phyloP scores from a whole-genome alignment of 2,888 invertebrate species.

The Enchytraeus crypticus region DNA sequence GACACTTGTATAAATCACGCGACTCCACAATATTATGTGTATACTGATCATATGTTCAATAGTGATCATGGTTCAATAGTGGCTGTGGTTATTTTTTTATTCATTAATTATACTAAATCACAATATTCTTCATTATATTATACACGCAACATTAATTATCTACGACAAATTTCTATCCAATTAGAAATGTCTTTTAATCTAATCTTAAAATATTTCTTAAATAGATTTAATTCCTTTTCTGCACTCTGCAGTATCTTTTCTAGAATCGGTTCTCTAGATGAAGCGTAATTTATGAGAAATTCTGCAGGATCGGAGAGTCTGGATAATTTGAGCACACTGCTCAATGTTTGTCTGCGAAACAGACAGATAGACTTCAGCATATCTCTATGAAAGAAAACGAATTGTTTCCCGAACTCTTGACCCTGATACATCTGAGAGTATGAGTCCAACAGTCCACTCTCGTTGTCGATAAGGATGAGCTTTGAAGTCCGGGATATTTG shows the following conservation, averaged over 20 bases:
- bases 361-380: slow-evolving; percentile 44
- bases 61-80: too few relatives aligned
- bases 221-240: slow-evolving; percentile 16
- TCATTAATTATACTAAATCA: too few relatives aligned
- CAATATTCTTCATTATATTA: too few relatives aligned
- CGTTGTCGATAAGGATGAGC: slow-evolving; percentile 50
- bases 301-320: slow-evolving; percentile 19
- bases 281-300: slow-evolving; percentile 27
- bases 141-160: too few relatives aligned
- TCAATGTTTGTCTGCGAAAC: slow-evolving; percentile 37
- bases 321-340: slow-evolving; percentile 23
- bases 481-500: slow-evolving; percentile 35
- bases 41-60: too few relatives aligned
- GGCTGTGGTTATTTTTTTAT: too few relatives aligned
- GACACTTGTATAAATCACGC: too few relatives aligned
- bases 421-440: slow-evolving; percentile 41
- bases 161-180: slow-evolving; percentile 27
- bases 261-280: slow-evolving; percentile 31
- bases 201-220: slow-evolving; percentile 27
- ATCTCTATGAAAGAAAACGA: slow-evolving; percentile 37
- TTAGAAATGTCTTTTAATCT: slow-evolving; percentile 31
- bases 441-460: slow-evolving; percentile 47
- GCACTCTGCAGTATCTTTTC: slow-evolving; percentile 19
- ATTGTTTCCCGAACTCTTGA: slow-evolving; percentile 19
- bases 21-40: too few relatives aligned